Evolutionary conservation across 1,140 invertebrate species (phyloP), one percentile per base, ranked within the genome.

Genomic region (Alviniconcha marisindica): DNA sequence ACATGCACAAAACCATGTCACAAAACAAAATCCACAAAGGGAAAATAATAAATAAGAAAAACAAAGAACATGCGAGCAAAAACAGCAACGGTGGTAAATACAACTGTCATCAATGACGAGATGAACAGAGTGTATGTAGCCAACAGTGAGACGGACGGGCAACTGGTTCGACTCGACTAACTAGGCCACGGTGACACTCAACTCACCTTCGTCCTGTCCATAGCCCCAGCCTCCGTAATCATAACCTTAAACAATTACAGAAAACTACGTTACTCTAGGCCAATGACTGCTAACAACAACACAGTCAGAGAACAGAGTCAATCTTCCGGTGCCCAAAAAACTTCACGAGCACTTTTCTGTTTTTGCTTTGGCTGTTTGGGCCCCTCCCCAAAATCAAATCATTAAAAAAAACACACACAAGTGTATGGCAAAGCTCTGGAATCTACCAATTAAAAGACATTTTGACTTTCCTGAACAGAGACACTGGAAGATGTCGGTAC

Each of bases 191-290:
- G 69, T 71, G 69, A 71, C 69, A 71, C 36, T 71, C 69, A 71
- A 86, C 87, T 88, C 95, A 84, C 96, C 95, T 92, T 96, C 96
- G 81, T 96, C 95, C 90, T 96, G 96, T 90, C 94, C 94, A 95
- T 95, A 86, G 83, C 88, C 87, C 84, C 87, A 86, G 78, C 85
- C 85, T 74, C 82, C 80, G 84, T 85, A 87, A 87, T 87, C 87
- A 78, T 86, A 87, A 83, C 87, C 88, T 89, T 85, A 71, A 87
- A 86, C 38, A 86, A 87, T 81, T 80, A 85, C 63, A 87, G 81
- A 85, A 81, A 85, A 82, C 42, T 66, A 71, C 60, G 40, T 77
- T 77, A 77, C 73, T 42, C 74, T 36, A 76, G 66, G 3, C 28
- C 40, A 78, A 48, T 51, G 63, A 33, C 60, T 73, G 77, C 31